These are phyloP conservation scores for Vollenhovia emeryi DNA, from an alignment of 1,140 invertebrate species.

Conservation along the genomic window DNA sequence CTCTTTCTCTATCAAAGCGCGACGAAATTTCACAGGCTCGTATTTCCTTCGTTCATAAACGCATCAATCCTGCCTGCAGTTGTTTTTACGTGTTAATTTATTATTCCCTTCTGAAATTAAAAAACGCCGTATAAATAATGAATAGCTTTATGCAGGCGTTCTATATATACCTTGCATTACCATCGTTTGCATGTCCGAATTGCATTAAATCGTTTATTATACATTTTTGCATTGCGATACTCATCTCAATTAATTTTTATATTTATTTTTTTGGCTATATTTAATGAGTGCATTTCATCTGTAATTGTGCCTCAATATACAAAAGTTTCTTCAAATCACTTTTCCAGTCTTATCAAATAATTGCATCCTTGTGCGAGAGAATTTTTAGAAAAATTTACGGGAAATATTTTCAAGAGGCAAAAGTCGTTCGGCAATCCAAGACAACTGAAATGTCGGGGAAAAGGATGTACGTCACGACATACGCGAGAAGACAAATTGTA, in stretches of 20 bases:
- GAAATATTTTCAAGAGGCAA: slow-evolving; percentile 21
- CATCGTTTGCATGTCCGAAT: not conserved
- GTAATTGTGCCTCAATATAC: not conserved
- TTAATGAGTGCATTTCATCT: slow-evolving; percentile 15
- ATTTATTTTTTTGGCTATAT: not conserved
- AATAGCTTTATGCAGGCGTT: not conserved
- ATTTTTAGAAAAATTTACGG: not conserved
- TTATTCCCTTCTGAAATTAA: not conserved
- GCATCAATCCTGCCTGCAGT: slow-evolving; percentile 60
- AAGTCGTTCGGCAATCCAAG: slow-evolving; percentile 36
- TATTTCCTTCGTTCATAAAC: slow-evolving; percentile 40
- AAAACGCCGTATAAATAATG: not conserved
- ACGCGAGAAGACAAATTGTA: slow-evolving; percentile 51
- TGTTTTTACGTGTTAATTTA: not conserved
- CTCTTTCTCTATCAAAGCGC: slow-evolving; percentile 3
- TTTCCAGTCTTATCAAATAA: slow-evolving; percentile 3
- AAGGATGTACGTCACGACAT: slow-evolving; percentile 17
- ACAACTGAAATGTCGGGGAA: slow-evolving; percentile 18
- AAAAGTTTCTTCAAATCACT: not conserved
- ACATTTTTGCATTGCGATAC: not conserved
- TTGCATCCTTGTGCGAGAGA: not conserved
- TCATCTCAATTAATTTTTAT: not conserved
- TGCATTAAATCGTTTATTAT: not conserved
- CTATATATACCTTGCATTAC: not conserved
- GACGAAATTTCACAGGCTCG: slow-evolving; percentile 24